Evolutionary conservation across 2,797 vertebrate species (phyloP), one percentile per base, ranked within the genome.

Genomic region (Xenopus petersii): DNA sequence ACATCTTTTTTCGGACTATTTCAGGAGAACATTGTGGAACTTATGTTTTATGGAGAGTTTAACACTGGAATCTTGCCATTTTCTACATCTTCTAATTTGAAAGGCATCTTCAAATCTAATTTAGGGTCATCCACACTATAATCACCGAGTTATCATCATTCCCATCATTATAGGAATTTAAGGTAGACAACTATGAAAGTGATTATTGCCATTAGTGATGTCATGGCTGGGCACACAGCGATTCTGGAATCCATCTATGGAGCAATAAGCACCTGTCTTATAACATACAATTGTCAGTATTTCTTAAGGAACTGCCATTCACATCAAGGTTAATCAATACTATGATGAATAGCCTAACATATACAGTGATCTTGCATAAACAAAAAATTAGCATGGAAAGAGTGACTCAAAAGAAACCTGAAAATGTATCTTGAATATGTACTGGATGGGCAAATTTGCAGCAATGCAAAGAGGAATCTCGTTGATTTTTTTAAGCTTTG

Each of bases 61-160:
- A 55, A 21, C 9, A 1, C 16, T 73, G 75, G 75, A 68, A 30
- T 21, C 13, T 16, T 48, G 75, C 75, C 75, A 78, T 49, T 64
- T 54, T 17, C 13, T 55, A 49, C 55, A 73, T 64, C 30, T 73
- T 64, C 47, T 51, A 55, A 30, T 56, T 48, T 62, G 42, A 67
- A 69, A 69, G 67, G 65, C 66, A 69, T 70, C 70, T 68, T 61
- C 70, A 69, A 64, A 78, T 73, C 70, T 56, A 79, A 79, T 74
- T 64, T 74, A 73, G 73, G 76, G 76, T 74, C 76, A 68, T 73
- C 71, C 60, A 69, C 71, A 49, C 71, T 60, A 74, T 79, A 73
- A 79, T 74, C 71, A 70, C 70, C 58, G 11, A 51, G 71, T 73
- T 73, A 68, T 54, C 30, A 58, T 69, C 70, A 49, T 67, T 54